A percentile compares a stretch with the other conserved stretches of the same genome.
Evolutionary conservation across 37 sponge, comb jelly and placozoan species (phyloP).

Genomic region (Theonella swinhoei): DNA sequence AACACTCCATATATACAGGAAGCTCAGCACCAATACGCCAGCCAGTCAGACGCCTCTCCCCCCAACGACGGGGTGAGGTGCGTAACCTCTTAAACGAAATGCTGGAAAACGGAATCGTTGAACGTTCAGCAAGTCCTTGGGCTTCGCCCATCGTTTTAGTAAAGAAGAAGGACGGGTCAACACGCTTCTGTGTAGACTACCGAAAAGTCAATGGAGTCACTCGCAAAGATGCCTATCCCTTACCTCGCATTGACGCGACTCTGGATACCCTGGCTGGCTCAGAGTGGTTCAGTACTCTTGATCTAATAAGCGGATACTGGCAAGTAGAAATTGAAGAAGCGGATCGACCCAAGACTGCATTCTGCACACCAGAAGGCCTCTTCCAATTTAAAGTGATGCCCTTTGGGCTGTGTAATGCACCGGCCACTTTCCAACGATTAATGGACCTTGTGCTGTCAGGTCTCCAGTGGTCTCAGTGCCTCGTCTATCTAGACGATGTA

Average conservation of each 20-base stretch:
- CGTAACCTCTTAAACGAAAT: neutral
- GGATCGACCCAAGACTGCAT: constrained; percentile 36
- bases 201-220: no score
- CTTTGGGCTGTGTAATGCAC: no score
- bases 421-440: constrained; percentile 2
- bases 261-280: no score
- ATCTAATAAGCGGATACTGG: no score
- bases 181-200: no score
- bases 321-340: constrained; percentile 17
- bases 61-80: neutral
- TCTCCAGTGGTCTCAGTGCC: constrained; percentile 10
- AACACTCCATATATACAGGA: constrained; percentile 41
- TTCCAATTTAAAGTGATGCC: no score
- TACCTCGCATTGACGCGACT: no score
- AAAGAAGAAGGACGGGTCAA: no score
- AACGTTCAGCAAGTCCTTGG: no score
- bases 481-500: constrained; percentile 44
- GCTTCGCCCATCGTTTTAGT: no score
- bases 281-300: no score
- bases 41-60: constrained; percentile 10
- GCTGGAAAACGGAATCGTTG: neutral
- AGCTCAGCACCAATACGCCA: constrained; percentile 23
- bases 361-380: constrained; percentile 40
- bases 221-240: no score
- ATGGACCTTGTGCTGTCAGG: constrained; percentile 36